Evolutionary conservation across 2,888 invertebrate genomes (phyloP), one percentile per base, ranked within the genome.

Genomic region (Trilocha varians): DNA sequence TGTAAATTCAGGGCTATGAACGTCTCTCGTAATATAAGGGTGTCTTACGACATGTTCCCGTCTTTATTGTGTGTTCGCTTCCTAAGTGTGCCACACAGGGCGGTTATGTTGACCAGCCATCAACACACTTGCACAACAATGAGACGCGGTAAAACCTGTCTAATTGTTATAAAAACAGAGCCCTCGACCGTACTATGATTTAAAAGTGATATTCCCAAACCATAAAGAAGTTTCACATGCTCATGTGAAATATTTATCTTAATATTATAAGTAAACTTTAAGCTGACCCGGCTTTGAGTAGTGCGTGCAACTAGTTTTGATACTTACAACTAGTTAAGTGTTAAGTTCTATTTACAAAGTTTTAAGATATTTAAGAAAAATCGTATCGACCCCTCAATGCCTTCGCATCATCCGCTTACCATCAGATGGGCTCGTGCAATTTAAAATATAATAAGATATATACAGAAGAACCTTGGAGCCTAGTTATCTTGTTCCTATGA

Each of bases 251-350:
- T 84, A 83, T 84, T 83, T 85, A 82, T 74, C 79, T 76, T 84
- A 82, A 85, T 85, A 83, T 83, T 82, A 84, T 84, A 85, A 78
- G 85, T 84, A 82, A 85, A 85, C 84, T 74, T 75, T 69, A 76
- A 69, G 66, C 63, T 61, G 48, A 59, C 57, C 57, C 58, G 57
- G 65, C 56, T 57, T 59, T 62, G 45, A 46, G 43, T 40, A 47
- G 40, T 35, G 37, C 18, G 55, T 43, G 41, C 44, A 42, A 55
- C 39, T 44, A 16, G 42, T 64, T 57, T 78, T 78, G 76, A 62
- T 71, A 64, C 58, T 35, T 36, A 33, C 3, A 25, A 2, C 8
- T 9, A 9, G 11, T 25, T 25, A n/a, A n/a, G n/a, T n/a, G n/a
- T n/a, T n/a, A n/a, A n/a, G n/a, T n/a, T 25, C 25, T 25, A 25